Conservation (phyloP, 2,888 invertebrate genomes). For the Drosophila paranaensis region DNA sequence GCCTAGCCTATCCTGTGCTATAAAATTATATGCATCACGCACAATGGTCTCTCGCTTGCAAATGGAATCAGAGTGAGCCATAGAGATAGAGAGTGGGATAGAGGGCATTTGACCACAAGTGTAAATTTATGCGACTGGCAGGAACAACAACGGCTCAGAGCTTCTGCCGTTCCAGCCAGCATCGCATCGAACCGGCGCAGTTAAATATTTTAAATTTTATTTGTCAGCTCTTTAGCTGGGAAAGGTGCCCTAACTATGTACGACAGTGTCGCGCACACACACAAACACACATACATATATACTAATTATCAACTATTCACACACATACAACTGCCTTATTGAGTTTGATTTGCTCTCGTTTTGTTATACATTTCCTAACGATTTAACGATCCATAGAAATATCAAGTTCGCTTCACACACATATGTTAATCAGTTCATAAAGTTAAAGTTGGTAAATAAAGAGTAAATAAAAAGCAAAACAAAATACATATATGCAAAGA, state of each 20-base stretch:
- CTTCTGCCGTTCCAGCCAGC: neutral
- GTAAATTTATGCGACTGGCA: conserved; percentile 77
- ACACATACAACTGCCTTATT: neutral
- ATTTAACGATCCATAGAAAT: conserved; percentile 58
- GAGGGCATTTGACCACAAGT: conserved; percentile 81
- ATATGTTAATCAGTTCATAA: conserved; percentile 74
- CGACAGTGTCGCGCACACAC: conserved; percentile 15
- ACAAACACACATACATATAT: conserved; percentile 4
- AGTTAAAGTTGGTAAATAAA: conserved; percentile 41
- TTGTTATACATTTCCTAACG: conserved; percentile 33
- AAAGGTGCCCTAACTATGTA: conserved; percentile 3
- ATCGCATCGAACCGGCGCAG: conserved; percentile 1
- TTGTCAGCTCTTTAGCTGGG: conserved; percentile 28
- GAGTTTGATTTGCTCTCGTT: conserved; percentile 46
- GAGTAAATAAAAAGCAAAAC: neutral
- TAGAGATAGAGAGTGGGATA: neutral
- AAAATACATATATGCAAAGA: conserved; percentile 1
- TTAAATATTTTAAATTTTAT: conserved; percentile 56
- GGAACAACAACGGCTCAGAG: conserved; percentile 7
- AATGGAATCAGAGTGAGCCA: conserved; percentile 52
- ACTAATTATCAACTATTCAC: conserved; percentile 60
- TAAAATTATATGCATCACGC: conserved; percentile 75
- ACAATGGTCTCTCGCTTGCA: conserved; percentile 51
- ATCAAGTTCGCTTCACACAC: conserved; percentile 76
- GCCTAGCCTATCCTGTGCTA: conserved; percentile 53